Evolutionary conservation across 2,113 vertebrate species (phyloP).

Genomic region (Leptobrachium leishanense): DNA sequence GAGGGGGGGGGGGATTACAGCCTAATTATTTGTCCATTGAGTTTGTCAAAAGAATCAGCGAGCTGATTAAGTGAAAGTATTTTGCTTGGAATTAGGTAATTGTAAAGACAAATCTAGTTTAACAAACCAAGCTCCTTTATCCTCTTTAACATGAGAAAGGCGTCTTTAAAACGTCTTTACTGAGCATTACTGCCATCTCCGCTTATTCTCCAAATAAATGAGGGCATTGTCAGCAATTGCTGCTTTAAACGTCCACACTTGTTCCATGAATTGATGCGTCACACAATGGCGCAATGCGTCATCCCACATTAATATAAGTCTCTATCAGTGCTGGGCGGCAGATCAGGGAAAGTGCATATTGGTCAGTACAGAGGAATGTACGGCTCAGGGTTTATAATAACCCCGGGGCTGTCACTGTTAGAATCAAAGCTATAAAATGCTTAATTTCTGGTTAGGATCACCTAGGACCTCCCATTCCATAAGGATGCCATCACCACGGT

Average conservation of each 20-base stretch:
- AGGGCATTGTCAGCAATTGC: neutral
- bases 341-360: neutral
- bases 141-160: neutral
- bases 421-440: neutral
- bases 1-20: neutral
- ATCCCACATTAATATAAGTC: neutral
- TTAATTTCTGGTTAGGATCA: neutral
- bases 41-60: neutral
- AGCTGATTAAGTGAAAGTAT: conserved; percentile 22
- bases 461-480: conserved; percentile 33
- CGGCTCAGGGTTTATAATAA: neutral
- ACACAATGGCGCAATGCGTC: neutral
- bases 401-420: neutral
- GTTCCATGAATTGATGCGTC: neutral
- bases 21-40: conserved; percentile 1
- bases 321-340: neutral
- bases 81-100: conserved; percentile 5
- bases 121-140: neutral
- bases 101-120: conserved; percentile 25
- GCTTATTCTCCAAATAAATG: too few relatives aligned
- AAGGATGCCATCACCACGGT: conserved; percentile 1
- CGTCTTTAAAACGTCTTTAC: neutral
- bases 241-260: neutral
- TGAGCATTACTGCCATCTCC: neutral
- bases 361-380: conserved; percentile 12